Evolutionary conservation across 2,888 invertebrate species (phyloP).

Genomic region (Pollenia angustigena): DNA sequence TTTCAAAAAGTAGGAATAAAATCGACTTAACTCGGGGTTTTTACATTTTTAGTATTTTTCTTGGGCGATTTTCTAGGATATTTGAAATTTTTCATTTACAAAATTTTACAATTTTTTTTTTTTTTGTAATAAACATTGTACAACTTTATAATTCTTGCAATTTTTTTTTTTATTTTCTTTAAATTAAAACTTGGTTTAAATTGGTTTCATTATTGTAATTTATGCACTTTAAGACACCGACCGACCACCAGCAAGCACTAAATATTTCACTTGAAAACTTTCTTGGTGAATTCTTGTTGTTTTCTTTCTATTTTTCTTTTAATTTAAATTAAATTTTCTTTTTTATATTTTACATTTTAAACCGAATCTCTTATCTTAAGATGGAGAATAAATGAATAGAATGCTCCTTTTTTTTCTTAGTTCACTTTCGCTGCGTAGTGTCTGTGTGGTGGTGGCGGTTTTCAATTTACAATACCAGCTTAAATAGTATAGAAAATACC

Average conservation of each 20-base stretch:
- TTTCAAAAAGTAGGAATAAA: constrained; percentile 43
- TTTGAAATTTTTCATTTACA: not conserved
- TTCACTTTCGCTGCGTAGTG: constrained; percentile 71
- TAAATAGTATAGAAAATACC: constrained; percentile 56
- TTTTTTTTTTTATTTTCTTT: not conserved
- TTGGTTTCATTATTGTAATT: not conserved
- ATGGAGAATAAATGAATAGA: constrained; percentile 67
- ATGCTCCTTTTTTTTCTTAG: constrained; percentile 69
- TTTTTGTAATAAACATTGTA: not conserved
- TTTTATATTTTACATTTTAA: constrained; percentile 4
- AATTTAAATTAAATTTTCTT: not conserved
- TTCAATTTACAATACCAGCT: constrained; percentile 61
- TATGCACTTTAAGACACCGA: constrained; percentile 56
- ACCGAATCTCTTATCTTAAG: constrained; percentile 15
- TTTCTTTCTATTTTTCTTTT: not conserved
- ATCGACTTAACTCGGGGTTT: constrained; percentile 4
- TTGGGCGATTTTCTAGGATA: not conserved
- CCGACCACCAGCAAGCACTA: constrained; percentile 73
- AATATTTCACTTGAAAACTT: constrained; percentile 23
- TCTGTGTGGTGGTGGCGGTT: constrained; percentile 73
- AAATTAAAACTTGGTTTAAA: not conserved
- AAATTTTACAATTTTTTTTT: not conserved
- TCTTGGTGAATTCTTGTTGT: constrained; percentile 10
- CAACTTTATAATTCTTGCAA: not conserved
- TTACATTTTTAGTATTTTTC: constrained; percentile 30